Conservation (phyloP, 2,888 invertebrate genomes). For the Calameuta idolon region DNA sequence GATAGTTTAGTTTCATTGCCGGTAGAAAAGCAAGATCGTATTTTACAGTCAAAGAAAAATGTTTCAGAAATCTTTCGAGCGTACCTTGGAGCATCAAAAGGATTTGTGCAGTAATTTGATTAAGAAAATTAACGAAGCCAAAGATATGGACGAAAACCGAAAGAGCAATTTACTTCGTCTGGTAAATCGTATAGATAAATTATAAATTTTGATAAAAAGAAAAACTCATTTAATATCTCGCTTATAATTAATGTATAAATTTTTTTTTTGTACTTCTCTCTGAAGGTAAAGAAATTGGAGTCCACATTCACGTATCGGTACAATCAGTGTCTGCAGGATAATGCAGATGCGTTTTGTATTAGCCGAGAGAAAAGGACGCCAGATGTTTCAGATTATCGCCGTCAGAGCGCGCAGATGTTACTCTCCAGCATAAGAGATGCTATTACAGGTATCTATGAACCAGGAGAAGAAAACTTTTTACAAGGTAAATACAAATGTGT, state of each 20-base stretch:
- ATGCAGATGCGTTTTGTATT: neutral
- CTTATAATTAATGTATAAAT: neutral
- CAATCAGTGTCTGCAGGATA: neutral
- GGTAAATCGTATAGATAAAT: neutral
- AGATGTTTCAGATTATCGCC: neutral
- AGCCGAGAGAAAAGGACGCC: neutral
- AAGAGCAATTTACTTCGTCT: neutral
- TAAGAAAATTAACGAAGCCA: conserved; percentile 64
- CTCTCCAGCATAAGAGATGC: neutral
- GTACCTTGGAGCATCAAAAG: conserved; percentile 53
- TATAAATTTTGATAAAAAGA: neutral
- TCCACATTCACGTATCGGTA: neutral
- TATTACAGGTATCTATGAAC: neutral
- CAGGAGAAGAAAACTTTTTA: neutral
- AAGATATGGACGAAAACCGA: conserved; percentile 57
- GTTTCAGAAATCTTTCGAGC: conserved; percentile 58
- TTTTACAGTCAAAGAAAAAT: neutral
- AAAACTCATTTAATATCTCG: neutral
- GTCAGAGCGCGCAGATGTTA: neutral
- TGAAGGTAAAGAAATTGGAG: neutral
- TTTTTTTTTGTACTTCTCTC: neutral
- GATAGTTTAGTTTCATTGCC: neutral
- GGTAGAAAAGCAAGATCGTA: neutral
- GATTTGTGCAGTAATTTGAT: conserved; percentile 61
- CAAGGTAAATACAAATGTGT: neutral